These are phyloP conservation scores for Oceanodroma tethys DNA, from an alignment of 2,113 vertebrate species.

Conservation along the genomic window DNA sequence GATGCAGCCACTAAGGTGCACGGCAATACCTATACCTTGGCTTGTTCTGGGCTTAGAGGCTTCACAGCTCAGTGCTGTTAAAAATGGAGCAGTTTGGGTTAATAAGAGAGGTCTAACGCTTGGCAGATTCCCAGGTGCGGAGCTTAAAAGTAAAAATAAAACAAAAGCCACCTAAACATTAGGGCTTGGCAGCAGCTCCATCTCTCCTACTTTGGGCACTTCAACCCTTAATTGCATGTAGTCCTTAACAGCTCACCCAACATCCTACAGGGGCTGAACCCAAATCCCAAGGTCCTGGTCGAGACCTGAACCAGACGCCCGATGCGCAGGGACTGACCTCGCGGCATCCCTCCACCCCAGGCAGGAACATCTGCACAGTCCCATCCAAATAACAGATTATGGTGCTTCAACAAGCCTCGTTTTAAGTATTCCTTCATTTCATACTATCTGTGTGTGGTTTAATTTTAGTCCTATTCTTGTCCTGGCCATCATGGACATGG, in stretches of 20 bases:
- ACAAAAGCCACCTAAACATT: conserved; percentile 1
- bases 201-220: neutral
- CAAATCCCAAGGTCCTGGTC: neutral
- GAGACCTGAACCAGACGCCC: neutral
- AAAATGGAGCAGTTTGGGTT: neutral
- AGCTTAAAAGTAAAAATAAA: neutral
- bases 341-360: neutral
- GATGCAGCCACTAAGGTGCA: fast-evolving
- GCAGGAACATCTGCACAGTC: neutral
- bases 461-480: conserved; percentile 17
- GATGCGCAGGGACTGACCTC: neutral
- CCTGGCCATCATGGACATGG: neutral
- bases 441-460: neutral
- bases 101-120: neutral
- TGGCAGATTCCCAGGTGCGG: neutral
- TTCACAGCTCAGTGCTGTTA: neutral
- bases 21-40: neutral
- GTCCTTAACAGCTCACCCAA: neutral
- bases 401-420: neutral
- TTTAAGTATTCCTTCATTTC: neutral
- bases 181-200: conserved; percentile 5
- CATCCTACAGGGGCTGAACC: neutral
- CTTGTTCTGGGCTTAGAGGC: neutral
- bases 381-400: neutral
- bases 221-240: neutral